These are phyloP conservation scores for Rhagologus leucostigma DNA, from an alignment of 2,113 vertebrate species.

Conservation along the genomic window DNA sequence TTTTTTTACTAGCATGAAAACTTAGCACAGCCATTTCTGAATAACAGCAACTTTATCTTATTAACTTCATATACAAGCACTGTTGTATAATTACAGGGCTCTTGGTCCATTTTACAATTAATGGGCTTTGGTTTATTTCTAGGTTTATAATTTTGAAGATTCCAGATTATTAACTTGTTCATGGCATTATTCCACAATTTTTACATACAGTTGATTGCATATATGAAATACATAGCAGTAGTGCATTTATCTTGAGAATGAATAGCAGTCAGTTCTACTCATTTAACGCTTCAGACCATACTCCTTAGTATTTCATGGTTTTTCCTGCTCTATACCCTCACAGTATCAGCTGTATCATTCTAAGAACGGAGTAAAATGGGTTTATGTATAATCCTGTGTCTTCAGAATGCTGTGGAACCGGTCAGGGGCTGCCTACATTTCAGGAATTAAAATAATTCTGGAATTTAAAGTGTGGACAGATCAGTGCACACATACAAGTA, in stretches of 20 bases:
- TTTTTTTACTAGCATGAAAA: neutral
- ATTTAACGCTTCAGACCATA: neutral
- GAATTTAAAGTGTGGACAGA: neutral
- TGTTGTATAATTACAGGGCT: neutral
- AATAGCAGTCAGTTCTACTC: neutral
- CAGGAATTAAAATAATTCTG: neutral
- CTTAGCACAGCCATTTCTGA: neutral
- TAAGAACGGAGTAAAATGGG: neutral
- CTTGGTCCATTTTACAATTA: neutral
- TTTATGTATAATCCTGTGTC: neutral
- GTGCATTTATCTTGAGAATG: neutral
- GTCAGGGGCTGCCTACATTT: neutral
- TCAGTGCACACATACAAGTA: fast-evolving
- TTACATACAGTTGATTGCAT: neutral
- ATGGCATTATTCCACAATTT: neutral
- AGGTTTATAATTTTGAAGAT: neutral
- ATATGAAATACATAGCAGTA: neutral
- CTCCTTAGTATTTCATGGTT: neutral
- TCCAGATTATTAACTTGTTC: neutral
- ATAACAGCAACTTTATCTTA: neutral
- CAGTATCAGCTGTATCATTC: neutral
- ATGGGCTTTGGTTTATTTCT: neutral
- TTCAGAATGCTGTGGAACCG: neutral
- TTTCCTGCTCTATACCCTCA: neutral
- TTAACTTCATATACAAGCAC: neutral